Conservation (phyloP, 2,888 invertebrate species). For the Reticulitermes lucifugus region DNA sequence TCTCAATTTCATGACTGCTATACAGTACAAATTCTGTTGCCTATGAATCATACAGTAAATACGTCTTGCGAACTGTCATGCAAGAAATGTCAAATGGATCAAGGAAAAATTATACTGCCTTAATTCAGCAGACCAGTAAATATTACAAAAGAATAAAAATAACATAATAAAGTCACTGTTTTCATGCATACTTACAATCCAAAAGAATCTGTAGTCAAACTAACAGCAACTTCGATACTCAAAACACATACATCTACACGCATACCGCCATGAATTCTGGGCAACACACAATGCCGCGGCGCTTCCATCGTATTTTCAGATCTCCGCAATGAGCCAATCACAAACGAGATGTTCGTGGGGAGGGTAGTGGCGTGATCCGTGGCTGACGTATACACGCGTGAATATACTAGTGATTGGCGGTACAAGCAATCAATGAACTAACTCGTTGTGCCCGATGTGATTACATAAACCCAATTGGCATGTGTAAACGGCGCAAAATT, state of each 20-base stretch:
- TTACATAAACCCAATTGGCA: not conserved
- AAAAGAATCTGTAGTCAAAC: not conserved
- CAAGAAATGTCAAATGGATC: not conserved
- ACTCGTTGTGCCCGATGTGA: not conserved
- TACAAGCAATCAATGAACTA: slow-evolving; percentile 46
- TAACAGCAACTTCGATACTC: not conserved
- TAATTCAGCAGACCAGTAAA: too few species aligned
- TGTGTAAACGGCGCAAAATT: slow-evolving; percentile 14
- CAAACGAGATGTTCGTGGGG: slow-evolving; percentile 56
- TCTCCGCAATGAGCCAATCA: slow-evolving; percentile 59
- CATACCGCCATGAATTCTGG: not conserved
- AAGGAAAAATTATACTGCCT: too few species aligned
- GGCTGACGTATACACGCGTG: slow-evolving; percentile 44
- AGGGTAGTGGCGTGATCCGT: slow-evolving; percentile 63
- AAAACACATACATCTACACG: not conserved
- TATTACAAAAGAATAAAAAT: not conserved
- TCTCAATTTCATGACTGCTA: too few species aligned
- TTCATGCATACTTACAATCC: not conserved
- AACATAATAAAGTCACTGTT: not conserved
- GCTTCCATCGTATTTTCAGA: slow-evolving; percentile 52
- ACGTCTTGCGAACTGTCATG: not conserved
- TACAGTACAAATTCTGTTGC: too few species aligned
- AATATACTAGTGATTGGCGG: slow-evolving; percentile 19
- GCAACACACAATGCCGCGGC: slow-evolving; percentile 51
- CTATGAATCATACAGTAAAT: too few species aligned